A percentile compares a stretch with the other conserved stretches of the same genome.
These are phyloP conservation scores for Podargus strigoides DNA, from an alignment of 2,797 vertebrate genomes.

Conservation along the genomic window DNA sequence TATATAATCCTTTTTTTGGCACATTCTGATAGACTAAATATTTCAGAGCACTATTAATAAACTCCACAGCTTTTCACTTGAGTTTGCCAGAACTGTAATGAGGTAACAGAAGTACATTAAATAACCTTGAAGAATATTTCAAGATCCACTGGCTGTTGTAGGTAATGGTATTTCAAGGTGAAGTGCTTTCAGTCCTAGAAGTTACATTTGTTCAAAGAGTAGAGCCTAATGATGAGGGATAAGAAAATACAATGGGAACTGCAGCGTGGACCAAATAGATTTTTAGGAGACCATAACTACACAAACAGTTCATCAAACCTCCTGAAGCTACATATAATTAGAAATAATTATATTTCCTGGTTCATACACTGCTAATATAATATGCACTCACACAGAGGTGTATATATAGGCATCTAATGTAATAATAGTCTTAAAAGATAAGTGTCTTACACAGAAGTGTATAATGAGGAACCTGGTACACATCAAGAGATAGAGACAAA, in stretches of 20 bases:
- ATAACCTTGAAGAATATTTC: constrained; percentile 10
- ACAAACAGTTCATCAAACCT: not conserved
- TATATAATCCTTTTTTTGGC: not conserved
- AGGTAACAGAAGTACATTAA: not conserved
- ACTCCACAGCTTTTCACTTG: not conserved
- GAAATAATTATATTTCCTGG: not conserved
- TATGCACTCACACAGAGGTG: not conserved
- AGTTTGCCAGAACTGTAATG: not conserved
- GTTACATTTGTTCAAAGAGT: not conserved
- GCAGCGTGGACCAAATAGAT: not conserved
- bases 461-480: not conserved
- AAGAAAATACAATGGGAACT: not conserved
- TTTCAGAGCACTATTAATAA: not conserved
- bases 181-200: not conserved
- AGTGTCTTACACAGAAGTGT: not conserved
- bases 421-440: not conserved
- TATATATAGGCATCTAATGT: not conserved
- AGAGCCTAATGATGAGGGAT: not conserved
- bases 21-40: not conserved
- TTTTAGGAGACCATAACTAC: not conserved
- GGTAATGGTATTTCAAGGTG: not conserved
- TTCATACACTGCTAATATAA: not conserved
- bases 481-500: not conserved
- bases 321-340: not conserved
- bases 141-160: not conserved